Evolutionary conservation across 2,888 invertebrate species (phyloP).

Genomic region (Tipula helvola): DNA sequence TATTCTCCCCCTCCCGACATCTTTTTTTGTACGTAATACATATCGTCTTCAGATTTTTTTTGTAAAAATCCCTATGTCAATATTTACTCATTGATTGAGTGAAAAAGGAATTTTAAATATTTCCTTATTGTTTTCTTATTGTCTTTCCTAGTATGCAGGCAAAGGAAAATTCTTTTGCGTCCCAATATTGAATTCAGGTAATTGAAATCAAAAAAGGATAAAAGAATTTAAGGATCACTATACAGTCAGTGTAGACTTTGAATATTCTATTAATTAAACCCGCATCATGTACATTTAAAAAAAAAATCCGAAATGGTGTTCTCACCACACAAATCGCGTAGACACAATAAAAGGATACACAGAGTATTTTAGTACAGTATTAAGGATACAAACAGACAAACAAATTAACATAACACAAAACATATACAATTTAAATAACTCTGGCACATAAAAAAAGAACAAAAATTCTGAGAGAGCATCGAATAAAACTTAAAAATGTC

Average conservation of each 20-base stretch:
- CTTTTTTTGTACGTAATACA: neutral
- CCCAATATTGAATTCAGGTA: neutral
- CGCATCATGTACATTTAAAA: neutral
- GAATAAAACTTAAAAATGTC: neutral
- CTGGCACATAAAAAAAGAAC: neutral
- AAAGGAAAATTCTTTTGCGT: neutral
- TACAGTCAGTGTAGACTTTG: neutral
- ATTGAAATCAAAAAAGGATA: neutral
- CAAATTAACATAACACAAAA: slow-evolving; percentile 4
- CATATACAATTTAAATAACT: neutral
- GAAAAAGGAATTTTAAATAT: slow-evolving; percentile 8
- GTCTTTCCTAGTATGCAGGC: neutral
- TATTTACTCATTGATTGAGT: slow-evolving; percentile 12
- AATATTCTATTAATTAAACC: neutral
- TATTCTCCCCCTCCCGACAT: neutral
- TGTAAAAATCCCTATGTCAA: slow-evolving; percentile 10
- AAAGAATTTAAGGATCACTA: neutral
- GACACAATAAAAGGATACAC: neutral
- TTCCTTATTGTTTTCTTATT: neutral
- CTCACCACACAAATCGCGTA: neutral
- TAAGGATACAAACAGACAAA: neutral
- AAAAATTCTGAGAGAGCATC: neutral
- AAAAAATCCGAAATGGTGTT: neutral
- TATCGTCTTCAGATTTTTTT: neutral
- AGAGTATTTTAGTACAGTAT: neutral